Evolutionary conservation across 1,140 invertebrate species (phyloP), one percentile per base, ranked within the genome.

Genomic region (Teleogryllus occipitalis): DNA sequence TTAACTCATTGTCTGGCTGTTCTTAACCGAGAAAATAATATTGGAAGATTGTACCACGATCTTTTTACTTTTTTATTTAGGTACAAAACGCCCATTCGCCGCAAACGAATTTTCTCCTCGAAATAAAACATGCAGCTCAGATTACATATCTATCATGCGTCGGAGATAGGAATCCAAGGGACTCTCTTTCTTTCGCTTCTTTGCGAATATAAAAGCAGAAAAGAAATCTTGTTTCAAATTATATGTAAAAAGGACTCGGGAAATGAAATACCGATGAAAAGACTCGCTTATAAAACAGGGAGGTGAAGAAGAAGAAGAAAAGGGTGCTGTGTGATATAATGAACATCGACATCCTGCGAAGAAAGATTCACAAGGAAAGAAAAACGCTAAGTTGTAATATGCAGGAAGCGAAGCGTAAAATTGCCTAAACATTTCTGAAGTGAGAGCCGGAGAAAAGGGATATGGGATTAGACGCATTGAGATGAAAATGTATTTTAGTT

Each of bases 321-420:
- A 65, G 54, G 54, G 54, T 65, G 54, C 10, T 18, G 54, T 18
- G 54, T 65, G 54, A 65, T 65, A 18, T 65, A 65, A 65, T 65
- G 54, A 14, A 14, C 54, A 65, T 65, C 54, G 54, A 65, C 54
- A 18, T 65, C 10, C 54, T 14, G 18, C 10, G 54, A 65, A 65
- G 54, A 65, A 65, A 10, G 54, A 65, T 18, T 65, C 54, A 65
- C 54, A 65, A 65, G 54, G 80, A 54, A 78, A 78, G 65, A 18
- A 77, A 80, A 81, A 82, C 78, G 79, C 79, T 81, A 81, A 82
- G 81, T 81, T 77, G 76, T 82, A 83, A 82, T 83, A 82, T 79
- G 80, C 75, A 78, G 74, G 78, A 83, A 80, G 47, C 80, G 80
- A 75, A 79, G 82, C 81, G 78, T 83, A 80, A 83, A 83, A 83